Base-by-base conservation (phyloP, 1,140 invertebrate species). In the Pachypeltis micranthus region DNA sequence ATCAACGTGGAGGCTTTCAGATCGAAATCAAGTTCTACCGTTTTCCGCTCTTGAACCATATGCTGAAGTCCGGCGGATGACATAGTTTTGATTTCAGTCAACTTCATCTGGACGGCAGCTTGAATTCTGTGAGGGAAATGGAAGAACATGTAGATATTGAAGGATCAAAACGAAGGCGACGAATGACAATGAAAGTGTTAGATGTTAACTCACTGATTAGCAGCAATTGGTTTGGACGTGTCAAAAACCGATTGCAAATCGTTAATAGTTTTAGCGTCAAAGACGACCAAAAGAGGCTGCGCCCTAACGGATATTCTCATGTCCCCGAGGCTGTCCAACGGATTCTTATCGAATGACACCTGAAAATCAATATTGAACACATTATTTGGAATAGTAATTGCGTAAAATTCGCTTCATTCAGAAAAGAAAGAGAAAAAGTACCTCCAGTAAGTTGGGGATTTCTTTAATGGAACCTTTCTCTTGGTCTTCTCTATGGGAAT, bases 31-130 rank as follows among this genome's bases (percentile, higher is more conserved):
- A 98, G 77, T 69, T 98, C 93, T 1, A 97, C 77, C 63, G 86
- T 83, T 0, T 85, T 84, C 66, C 92, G 88, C 70, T 90, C 83
- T 65, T 96, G 85, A 57, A 98, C 90, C 1, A 93, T 88, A 72
- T 95, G 86, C 70, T 97, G 91, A 66, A 98, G 79, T 4, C 92
- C 90, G 7, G 90, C 78, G 0, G 91, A 85, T 0, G 94, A 96
- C 74, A 88, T 90, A 74, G 95, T 87, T 75, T 96, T 96, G 4
- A 98, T 79, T 68, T 89, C 86, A 31, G 86, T 86, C 26, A 98
- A 76, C 70, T 85, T 84, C 44, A 83, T 82, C 51, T 85, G 84
- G 14, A 95, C 93, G n/a, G 85, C 88, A 44, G 85, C 84, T 76
- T 93, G 88, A 34, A 97, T 77, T 70, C 89, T 92, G n/a, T n/a